Evolutionary conservation across 2,113 vertebrate genomes (phyloP), one percentile per base, ranked within the genome.

Genomic region (Dipodomys merriami): DNA sequence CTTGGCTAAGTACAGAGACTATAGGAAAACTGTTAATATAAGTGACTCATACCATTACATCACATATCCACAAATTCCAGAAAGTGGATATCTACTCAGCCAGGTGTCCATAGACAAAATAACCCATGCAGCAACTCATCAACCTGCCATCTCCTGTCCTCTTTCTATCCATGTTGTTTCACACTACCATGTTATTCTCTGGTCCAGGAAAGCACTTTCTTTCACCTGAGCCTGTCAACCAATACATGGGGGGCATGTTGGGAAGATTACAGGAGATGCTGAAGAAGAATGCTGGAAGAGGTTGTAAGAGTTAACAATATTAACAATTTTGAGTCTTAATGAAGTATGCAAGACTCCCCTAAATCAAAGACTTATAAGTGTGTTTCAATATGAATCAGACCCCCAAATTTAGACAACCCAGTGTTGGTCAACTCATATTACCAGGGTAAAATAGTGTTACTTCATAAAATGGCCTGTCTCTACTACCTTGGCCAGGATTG

Each of bases 51-150:
- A 2, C 64, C 60, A 29, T 18, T 19, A 22, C 23, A 16, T 62
- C 46, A 16, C 39, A 57, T 18, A 77, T 33, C 18, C 25, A 25
- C 44, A 39, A 16, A 23, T 20, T 30, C 62, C 23, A 53, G 35
- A 4, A 49, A 6, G 16, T 15, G 3, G 18, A 10, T 29, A 16
- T 7, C 22, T 1, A 5, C 33, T 64, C 46, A 8, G 2, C 27
- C 22, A 33, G 12, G 0, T 25, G 25, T 44, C 65, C 39, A 1
- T 2, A 64, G 35, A 6, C 23, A 27, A 57, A 57, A 44, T 7
- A 57, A 44, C 46, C 27, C 35, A 22, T 1, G 53, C 15, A 16
- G 9, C 23, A 11, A 20, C 27, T 57, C 30, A 12, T 57, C 2
- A 20, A 15, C 7, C 9, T 64, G 15, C 10, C 6, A 33, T 72